Percentiles rank a stretch among this genome's conserved stretches.
Conservation (phyloP, 2,888 invertebrate species). For the Meta bourneti region DNA sequence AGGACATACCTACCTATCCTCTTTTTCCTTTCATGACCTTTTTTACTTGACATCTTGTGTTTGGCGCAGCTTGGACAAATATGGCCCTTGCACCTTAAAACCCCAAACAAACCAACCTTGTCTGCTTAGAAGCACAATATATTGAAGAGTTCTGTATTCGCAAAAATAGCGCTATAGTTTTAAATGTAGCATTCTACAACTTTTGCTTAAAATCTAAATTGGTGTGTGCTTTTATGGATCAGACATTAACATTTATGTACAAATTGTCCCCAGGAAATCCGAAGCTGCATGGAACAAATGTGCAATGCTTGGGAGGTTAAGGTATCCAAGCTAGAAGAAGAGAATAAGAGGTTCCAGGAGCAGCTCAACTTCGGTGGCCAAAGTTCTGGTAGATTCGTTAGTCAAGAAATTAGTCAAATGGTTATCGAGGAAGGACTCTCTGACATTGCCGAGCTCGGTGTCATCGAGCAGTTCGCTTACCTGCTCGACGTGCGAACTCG, state of each 20-base stretch:
- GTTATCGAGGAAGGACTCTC: constrained; percentile 68
- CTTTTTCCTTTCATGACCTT: too few relatives aligned
- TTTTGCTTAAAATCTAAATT: too few relatives aligned
- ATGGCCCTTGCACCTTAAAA: too few relatives aligned
- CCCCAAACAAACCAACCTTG: too few relatives aligned
- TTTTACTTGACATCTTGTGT: too few relatives aligned
- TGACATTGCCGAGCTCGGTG: constrained; percentile 64
- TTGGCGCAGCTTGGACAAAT: too few relatives aligned
- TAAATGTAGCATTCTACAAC: too few relatives aligned
- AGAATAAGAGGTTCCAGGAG: constrained; percentile 77
- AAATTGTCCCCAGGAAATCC: constrained; percentile 80
- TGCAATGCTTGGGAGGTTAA: constrained; percentile 80
- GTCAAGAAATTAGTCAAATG: constrained; percentile 72
- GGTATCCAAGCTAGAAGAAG: constrained; percentile 77
- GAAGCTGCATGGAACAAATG: constrained; percentile 81
- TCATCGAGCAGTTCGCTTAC: constrained; percentile 68
- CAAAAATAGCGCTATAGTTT: too few relatives aligned
- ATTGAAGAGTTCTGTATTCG: background rate
- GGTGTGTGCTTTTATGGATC: too few relatives aligned
- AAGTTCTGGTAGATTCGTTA: constrained; percentile 62
- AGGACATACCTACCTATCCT: too few relatives aligned
- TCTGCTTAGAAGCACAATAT: background rate
- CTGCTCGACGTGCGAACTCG: constrained; percentile 66
- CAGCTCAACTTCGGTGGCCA: constrained; percentile 71
- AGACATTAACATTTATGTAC: too few relatives aligned